Base-by-base conservation (phyloP, 1,140 invertebrate genomes). In the Aradophagus sp. region DNA sequence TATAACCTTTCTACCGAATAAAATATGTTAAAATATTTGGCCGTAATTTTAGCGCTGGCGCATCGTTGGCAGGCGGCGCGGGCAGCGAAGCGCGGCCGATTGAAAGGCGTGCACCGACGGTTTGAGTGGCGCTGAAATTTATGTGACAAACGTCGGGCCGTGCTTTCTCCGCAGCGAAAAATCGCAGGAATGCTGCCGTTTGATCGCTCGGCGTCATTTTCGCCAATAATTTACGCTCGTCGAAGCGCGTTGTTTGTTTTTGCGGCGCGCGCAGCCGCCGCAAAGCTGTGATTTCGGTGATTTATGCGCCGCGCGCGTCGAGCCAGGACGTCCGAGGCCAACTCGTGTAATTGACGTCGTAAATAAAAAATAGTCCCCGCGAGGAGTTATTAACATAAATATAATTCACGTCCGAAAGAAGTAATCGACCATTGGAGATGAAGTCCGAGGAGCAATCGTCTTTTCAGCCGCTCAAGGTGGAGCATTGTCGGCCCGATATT, bases 361-460 rank as follows among this genome's bases (percentile, higher is more conserved):
- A 65, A 65, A 65, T 65, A 65, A 65, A 55, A 65, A 65, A 65
- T 63, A 44, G 41, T 62, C 58, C 47, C 47, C 47, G 58, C 58
- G 38, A 52, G 47, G 38, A 61, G 26, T 42, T 61, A 48, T 61
- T 61, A 61, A 61, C 56, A 61, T 61, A 61, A 61, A 61, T 50
- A 61, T 61, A 41, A 61, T 62, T 62, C 31, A 62, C 45, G 36
- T 62, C 35, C 11, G 27, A 36, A 62, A 42, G 26, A 41, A 50
- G 52, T 62, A 62, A 62, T 62, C 58, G 58, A 62, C 26, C 52
- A 42, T 52, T 41, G 36, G 15, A 59, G 27, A 47, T 32, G 44
- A 61, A 48, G 42, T 58, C 56, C 20, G 8, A 4, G 20, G 39
- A 47, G 41, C 31, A 58, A 58, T 58, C 55, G 42, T 47, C 34